Evolutionary conservation across 2,797 vertebrate genomes (phyloP).

Genomic region (Bradypodion ventrale): DNA sequence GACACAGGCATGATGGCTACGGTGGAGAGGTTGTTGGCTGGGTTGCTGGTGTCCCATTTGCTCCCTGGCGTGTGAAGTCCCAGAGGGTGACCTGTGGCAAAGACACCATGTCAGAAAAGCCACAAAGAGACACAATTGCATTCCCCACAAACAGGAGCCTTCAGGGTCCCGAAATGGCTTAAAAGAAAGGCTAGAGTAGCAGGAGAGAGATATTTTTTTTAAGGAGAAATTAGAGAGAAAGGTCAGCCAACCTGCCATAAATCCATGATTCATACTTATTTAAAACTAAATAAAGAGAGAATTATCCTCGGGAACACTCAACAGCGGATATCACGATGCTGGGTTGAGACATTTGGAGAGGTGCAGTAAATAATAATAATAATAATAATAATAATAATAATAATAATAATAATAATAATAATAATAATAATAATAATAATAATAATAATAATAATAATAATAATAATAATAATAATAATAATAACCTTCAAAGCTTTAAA

Average conservation of each 20-base stretch:
- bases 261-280: background rate
- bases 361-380: too few relatives aligned
- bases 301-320: too few relatives aligned
- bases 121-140: background rate
- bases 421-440: too few relatives aligned
- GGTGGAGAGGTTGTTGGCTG: conserved; percentile 89
- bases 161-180: too few relatives aligned
- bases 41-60: conserved; percentile 89
- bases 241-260: background rate
- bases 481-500: too few relatives aligned
- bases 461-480: too few relatives aligned
- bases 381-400: too few relatives aligned
- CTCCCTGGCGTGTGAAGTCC: conserved; percentile 78
- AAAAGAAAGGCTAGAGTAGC: background rate
- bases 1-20: conserved; percentile 90
- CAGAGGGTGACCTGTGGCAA: conserved; percentile 78
- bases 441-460: too few relatives aligned
- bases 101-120: background rate
- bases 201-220: background rate
- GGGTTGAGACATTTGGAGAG: too few relatives aligned
- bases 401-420: too few relatives aligned
- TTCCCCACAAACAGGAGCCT: background rate
- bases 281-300: too few relatives aligned
- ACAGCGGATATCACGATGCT: too few relatives aligned
- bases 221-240: background rate